Conservation (phyloP, 2,888 invertebrate genomes). For the Gari tellinella region DNA sequence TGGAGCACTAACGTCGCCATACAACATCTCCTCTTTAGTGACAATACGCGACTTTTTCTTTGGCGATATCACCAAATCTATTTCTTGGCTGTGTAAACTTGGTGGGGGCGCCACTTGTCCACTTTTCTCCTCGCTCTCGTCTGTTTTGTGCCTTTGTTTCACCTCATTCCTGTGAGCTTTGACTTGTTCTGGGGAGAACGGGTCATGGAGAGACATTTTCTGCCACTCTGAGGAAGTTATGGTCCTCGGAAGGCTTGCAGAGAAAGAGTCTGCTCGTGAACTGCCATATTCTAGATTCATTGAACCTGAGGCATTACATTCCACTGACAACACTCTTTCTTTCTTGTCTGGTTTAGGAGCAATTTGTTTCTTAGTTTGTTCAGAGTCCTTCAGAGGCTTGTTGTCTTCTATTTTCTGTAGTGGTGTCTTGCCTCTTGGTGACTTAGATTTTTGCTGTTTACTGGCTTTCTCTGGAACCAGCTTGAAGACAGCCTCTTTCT, state of each 20-base stretch:
- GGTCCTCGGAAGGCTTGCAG: slow-evolving; percentile 46
- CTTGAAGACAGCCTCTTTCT: slow-evolving; percentile 6
- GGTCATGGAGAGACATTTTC: slow-evolving; percentile 34
- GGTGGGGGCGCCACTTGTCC: neutral
- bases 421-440: slow-evolving; percentile 1
- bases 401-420: neutral
- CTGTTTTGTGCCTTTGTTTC: neutral
- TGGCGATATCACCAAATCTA: slow-evolving; percentile 34
- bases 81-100: neutral
- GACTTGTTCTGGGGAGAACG: slow-evolving; percentile 19
- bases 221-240: slow-evolving; percentile 48
- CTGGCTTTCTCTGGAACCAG: slow-evolving; percentile 6
- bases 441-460: neutral
- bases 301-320: slow-evolving; percentile 25
- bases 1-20: slow-evolving; percentile 21
- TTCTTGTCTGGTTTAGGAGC: neutral
- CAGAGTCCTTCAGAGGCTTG: neutral
- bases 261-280: slow-evolving; percentile 41
- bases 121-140: neutral
- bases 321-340: neutral
- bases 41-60: slow-evolving; percentile 47
- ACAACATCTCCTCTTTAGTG: slow-evolving; percentile 52
- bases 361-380: neutral
- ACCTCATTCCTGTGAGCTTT: neutral
- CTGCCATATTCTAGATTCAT: slow-evolving; percentile 16